Evolutionary conservation across 2,888 invertebrate species (phyloP), one percentile per base, ranked within the genome.

Genomic region (Cordilura impudica): DNA sequence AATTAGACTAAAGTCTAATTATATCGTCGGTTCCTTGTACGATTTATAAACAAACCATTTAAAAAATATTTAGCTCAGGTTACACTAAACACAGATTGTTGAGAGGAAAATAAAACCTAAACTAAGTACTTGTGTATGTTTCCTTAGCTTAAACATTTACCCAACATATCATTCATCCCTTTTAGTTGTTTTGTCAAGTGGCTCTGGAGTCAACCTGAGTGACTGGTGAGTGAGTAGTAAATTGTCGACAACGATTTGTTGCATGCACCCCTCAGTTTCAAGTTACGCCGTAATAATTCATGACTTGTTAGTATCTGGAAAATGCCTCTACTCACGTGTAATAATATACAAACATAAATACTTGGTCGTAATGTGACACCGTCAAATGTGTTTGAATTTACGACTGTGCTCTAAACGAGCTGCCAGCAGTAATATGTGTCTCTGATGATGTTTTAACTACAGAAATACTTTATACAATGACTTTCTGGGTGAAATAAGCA

Each of bases 191-290:
- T 67, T 75, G 78, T 81, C 81, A 81, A 81, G 80, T 81, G 79
- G 77, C 45, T 71, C 43, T 77, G 81, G 80, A 80, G 81, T 80
- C 81, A 80, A 82, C 80, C 74, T 76, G 70, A 81, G 73, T 76
- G 70, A 75, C 71, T 67, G 66, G 14, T 39, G 65, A 63, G 54
- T 70, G 63, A 73, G 63, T 21, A 60, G 49, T 66, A 66, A 61
- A 74, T 71, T 67, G 49, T 75, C 56, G 74, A 65, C 71, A 74
- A 49, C 75, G 80, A 80, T 80, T 80, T 81, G 78, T 76, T 80
- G 80, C 56, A 66, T 78, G 69, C 75, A 74, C 73, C 78, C 72
- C 70, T 39, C 69, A 70, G 81, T 60, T 73, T 80, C 35, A 54
- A 69, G 60, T 81, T 77, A 74, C 77, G 54, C 7, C 23, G 61